A percentile compares a stretch with the other conserved stretches of the same genome.
phyloP scores from a whole-genome alignment of 2,888 invertebrate genomes.

The Rhamphomyia laevipes region DNA sequence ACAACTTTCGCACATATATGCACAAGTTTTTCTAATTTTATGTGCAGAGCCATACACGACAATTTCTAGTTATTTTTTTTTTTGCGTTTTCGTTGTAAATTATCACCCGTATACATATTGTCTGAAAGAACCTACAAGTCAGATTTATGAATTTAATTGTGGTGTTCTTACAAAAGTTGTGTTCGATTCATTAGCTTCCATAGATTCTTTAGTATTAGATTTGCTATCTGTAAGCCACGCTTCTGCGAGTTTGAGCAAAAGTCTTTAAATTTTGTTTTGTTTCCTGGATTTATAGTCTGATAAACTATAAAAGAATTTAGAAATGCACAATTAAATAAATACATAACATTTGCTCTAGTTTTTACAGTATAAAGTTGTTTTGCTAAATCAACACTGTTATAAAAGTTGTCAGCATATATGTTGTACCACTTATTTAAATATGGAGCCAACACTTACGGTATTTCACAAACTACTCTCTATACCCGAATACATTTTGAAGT shows the following conservation, averaged over 20 bases:
- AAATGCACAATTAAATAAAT: neutral
- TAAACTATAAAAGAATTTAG: neutral
- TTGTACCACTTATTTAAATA: conserved; percentile 4
- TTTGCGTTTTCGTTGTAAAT: neutral
- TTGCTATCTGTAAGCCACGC: neutral
- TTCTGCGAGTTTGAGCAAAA: neutral
- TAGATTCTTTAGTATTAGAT: neutral
- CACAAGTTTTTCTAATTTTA: too few species aligned
- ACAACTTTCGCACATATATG: too few species aligned
- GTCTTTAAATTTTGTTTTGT: neutral
- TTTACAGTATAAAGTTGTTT: neutral
- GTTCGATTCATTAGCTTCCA: neutral
- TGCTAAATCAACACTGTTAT: conserved; percentile 2
- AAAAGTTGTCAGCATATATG: conserved; percentile 5
- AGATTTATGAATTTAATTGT: neutral
- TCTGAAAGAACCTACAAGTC: neutral
- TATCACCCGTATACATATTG: neutral
- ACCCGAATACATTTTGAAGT: conserved; percentile 1
- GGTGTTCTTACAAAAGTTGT: neutral
- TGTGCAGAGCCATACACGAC: too few species aligned
- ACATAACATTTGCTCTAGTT: neutral
- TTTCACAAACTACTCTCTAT: neutral
- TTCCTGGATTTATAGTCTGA: neutral
- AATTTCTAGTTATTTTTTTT: neutral
- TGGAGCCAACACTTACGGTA: neutral